phyloP scores from a whole-genome alignment of 2,113 vertebrate genomes.

The Cathartes aura region DNA sequence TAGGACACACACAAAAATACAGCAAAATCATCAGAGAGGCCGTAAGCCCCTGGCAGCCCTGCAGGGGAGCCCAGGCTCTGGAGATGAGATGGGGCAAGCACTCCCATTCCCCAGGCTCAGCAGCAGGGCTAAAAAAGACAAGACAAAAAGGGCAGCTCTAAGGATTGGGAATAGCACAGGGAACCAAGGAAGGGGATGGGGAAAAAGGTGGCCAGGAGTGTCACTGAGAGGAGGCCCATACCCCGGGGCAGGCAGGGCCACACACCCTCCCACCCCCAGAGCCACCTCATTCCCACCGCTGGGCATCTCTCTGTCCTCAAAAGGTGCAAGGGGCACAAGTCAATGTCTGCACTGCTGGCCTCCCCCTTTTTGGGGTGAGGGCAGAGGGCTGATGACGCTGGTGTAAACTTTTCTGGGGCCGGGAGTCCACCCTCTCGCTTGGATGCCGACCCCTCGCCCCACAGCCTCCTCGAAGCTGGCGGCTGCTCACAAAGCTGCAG shows the following conservation, averaged over 20 bases:
- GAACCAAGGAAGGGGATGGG: neutral
- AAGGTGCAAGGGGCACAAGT: neutral
- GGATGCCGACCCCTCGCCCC: neutral
- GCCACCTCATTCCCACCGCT: neutral
- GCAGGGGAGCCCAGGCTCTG: neutral
- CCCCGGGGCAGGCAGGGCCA: neutral
- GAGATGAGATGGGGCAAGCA: neutral
- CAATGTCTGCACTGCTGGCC: accelerated
- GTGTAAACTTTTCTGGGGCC: neutral
- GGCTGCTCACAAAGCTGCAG: neutral
- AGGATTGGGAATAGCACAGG: neutral
- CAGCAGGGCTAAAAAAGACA: neutral
- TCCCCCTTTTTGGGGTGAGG: neutral
- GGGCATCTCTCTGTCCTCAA: neutral
- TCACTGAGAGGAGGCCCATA: accelerated
- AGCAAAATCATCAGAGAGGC: neutral
- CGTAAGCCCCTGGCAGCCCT: neutral
- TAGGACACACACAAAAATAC: neutral
- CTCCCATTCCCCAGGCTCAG: neutral
- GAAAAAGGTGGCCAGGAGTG: neutral
- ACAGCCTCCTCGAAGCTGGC: neutral
- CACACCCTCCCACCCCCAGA: accelerated
- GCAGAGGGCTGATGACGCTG: accelerated
- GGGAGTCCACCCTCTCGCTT: neutral
- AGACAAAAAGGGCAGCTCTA: neutral